These are phyloP conservation scores for Pocillopora meandrina DNA, from an alignment of 92 coral and sea anemone genomes.

Conservation along the genomic window DNA sequence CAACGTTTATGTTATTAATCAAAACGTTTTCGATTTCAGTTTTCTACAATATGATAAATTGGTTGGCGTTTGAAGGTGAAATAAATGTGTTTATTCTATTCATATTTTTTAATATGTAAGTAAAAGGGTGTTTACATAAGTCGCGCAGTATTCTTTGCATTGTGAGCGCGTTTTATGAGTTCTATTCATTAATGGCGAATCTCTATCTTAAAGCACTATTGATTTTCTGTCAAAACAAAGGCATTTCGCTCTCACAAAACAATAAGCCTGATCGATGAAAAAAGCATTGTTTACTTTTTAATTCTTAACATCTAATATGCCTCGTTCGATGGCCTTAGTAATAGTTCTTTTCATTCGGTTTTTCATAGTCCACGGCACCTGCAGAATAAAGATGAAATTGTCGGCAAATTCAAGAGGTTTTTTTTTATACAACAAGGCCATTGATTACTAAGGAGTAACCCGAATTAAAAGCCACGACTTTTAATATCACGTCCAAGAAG, in stretches of 20 bases:
- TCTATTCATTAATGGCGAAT: constrained; percentile 42
- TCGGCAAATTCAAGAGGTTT: constrained; percentile 26
- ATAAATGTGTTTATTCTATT: constrained; percentile 28
- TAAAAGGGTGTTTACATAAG: constrained; percentile 37
- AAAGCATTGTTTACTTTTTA: constrained; percentile 29
- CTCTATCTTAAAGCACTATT: constrained; percentile 9
- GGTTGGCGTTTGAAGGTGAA: constrained; percentile 24
- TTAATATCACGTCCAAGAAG: not conserved
- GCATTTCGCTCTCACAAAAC: constrained; percentile 14
- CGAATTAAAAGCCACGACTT: not conserved
- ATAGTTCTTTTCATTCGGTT: constrained; percentile 7
- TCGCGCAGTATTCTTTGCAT: constrained; percentile 26
- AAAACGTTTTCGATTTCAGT: not conserved
- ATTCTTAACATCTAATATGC: constrained; percentile 35
- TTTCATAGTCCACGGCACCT: constrained; percentile 22
- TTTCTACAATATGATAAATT: constrained; percentile 23
- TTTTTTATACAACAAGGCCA: not conserved
- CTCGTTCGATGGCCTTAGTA: constrained; percentile 21
- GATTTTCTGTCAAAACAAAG: constrained; percentile 24
- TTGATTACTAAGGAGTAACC: not conserved
- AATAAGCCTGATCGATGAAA: constrained; percentile 6
- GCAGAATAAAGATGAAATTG: constrained; percentile 15
- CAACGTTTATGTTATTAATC: constrained; percentile 1
- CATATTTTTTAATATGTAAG: constrained; percentile 43
- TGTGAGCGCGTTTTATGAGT: constrained; percentile 18